These are phyloP conservation scores for Callochromis pleurospilus DNA, from an alignment of 2,113 vertebrate genomes.

Conservation along the genomic window DNA sequence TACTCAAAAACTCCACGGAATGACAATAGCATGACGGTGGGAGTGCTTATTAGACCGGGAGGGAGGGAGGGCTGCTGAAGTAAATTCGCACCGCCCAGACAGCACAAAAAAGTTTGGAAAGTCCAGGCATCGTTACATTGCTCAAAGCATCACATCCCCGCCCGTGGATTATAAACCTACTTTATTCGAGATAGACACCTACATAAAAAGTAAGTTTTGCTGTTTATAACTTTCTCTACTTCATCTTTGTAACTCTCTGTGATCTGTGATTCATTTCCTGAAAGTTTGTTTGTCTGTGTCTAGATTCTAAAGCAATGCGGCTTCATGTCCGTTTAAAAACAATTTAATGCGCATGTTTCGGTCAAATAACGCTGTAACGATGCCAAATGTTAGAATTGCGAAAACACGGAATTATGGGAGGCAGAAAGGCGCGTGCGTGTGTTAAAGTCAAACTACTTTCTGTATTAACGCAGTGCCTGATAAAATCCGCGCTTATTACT, in stretches of 20 bases:
- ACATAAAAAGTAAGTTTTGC: constrained; percentile 32
- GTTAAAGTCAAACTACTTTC: not conserved
- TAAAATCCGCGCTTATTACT: not conserved
- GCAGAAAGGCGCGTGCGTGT: not conserved
- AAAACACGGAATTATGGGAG: not conserved
- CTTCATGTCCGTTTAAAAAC: not conserved
- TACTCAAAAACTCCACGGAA: not conserved
- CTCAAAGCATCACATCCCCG: constrained; percentile 5
- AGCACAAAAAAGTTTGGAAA: constrained; percentile 50
- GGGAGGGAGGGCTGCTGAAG: constrained; percentile 39
- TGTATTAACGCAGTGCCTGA: not conserved
- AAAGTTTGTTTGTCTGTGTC: not conserved
- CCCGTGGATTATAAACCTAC: constrained; percentile 45
- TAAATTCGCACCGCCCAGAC: constrained; percentile 30
- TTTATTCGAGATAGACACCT: not conserved
- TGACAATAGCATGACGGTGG: not conserved
- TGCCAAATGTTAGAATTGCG: not conserved
- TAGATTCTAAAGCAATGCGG: not conserved
- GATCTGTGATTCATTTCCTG: not conserved
- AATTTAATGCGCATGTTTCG: not conserved
- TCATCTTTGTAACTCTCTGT: not conserved
- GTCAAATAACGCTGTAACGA: not conserved
- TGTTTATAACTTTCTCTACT: not conserved
- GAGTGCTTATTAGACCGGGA: not conserved
- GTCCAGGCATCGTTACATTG: constrained; percentile 4